Percentiles rank a stretch among this genome's conserved stretches.
These are phyloP conservation scores for Epistrophe grossulariae DNA, from an alignment of 2,888 invertebrate genomes.

Conservation along the genomic window DNA sequence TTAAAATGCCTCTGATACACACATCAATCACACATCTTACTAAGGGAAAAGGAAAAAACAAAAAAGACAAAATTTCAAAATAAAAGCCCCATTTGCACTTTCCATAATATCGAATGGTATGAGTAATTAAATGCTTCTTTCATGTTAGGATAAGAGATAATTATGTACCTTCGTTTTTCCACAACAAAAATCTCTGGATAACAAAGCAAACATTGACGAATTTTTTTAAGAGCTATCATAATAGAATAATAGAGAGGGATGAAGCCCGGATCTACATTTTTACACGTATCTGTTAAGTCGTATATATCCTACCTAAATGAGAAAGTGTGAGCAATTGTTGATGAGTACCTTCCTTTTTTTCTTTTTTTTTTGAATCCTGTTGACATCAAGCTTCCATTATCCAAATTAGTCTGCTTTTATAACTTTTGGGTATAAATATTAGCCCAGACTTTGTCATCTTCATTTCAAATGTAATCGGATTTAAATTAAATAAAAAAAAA, in stretches of 20 bases:
- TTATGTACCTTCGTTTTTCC: constrained; percentile 15
- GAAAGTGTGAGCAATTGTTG: constrained; percentile 29
- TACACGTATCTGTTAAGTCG: not conserved
- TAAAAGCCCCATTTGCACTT: not conserved
- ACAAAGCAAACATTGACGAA: constrained; percentile 69
- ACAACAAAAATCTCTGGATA: constrained; percentile 60
- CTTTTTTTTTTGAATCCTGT: constrained; percentile 40
- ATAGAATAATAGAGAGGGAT: constrained; percentile 13
- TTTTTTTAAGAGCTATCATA: constrained; percentile 56
- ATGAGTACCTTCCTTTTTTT: not conserved
- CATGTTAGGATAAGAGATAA: constrained; percentile 45
- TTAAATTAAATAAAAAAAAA: constrained; percentile 16
- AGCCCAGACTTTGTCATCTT: constrained; percentile 4
- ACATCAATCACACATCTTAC: not conserved
- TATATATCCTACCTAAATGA: not conserved
- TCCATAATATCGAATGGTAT: constrained; percentile 11
- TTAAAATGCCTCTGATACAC: not conserved
- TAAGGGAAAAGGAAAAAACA: not conserved
- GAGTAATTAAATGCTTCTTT: constrained; percentile 69
- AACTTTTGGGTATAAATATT: constrained; percentile 46
- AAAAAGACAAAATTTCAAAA: not conserved
- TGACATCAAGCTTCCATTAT: constrained; percentile 69
- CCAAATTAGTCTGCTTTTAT: constrained; percentile 70
- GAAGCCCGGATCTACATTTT: not conserved
- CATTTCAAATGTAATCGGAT: constrained; percentile 42